A percentile compares a stretch with the other conserved stretches of the same genome.
phyloP scores from a whole-genome alignment of 2,113 vertebrate species.

The Podarcis raffonei region DNA sequence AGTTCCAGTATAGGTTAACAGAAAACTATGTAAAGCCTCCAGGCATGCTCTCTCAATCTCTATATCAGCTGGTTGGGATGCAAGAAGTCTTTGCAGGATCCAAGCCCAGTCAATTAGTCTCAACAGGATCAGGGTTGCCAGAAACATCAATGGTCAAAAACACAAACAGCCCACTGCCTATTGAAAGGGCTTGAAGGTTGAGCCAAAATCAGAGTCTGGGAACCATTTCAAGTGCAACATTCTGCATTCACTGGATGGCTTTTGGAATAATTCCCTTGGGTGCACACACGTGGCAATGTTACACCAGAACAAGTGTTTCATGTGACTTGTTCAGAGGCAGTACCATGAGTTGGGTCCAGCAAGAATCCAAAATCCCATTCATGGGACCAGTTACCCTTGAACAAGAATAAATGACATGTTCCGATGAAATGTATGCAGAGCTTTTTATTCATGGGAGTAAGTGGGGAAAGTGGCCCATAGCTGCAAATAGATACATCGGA shows the following conservation, averaged over 20 bases:
- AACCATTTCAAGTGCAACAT: conserved; percentile 10
- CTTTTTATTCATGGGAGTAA: neutral
- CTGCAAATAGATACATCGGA: neutral
- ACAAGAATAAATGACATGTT: neutral
- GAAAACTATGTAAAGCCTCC: neutral
- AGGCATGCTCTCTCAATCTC: neutral
- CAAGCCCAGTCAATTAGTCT: neutral
- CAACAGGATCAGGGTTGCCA: neutral
- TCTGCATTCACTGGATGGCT: neutral
- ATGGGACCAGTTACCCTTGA: neutral
- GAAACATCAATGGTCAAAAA: neutral
- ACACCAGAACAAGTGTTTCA: neutral
- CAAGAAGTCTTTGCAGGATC: neutral
- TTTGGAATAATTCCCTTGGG: neutral
- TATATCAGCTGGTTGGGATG: neutral
- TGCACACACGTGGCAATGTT: neutral
- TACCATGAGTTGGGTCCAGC: neutral
- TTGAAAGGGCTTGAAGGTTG: conserved; percentile 7
- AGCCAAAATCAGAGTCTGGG: conserved; percentile 13
- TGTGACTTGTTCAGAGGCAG: neutral
- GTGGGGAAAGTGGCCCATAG: neutral
- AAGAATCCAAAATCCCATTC: neutral
- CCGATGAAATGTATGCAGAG: neutral
- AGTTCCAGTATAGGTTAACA: neutral
- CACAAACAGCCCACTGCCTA: conserved; percentile 2